Conservation (phyloP, 2,797 vertebrate species). For the Myiotriccus ornatus region DNA sequence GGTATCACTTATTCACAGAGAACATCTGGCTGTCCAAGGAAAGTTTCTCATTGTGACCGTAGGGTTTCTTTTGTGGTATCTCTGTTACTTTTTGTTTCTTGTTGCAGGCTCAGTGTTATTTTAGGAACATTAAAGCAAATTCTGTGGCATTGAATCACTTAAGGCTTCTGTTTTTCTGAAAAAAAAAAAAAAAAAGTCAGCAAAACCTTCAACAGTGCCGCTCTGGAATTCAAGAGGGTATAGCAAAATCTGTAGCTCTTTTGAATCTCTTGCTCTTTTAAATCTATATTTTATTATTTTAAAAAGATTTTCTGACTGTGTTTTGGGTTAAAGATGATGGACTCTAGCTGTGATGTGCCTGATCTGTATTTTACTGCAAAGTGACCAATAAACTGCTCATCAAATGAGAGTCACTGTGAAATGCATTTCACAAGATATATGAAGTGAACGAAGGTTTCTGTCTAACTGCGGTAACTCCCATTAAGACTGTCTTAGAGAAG, state of each 20-base stretch:
- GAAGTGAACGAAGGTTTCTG: background rate
- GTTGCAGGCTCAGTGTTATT: background rate
- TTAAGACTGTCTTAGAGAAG: background rate
- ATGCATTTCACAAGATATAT: background rate
- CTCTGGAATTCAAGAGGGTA: background rate
- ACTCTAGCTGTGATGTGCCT: background rate
- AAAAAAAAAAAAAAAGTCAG: background rate
- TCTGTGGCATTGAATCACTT: background rate
- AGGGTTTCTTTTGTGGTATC: background rate
- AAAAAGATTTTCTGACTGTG: background rate
- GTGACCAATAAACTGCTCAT: background rate
- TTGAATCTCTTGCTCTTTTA: background rate
- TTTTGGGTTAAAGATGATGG: background rate
- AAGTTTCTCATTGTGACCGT: accelerated
- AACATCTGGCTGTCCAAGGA: background rate
- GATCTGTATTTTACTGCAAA: background rate
- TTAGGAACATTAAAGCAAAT: background rate
- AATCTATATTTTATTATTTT: background rate
- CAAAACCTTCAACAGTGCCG: background rate
- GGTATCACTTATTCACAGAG: background rate
- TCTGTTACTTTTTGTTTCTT: background rate
- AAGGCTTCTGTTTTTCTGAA: background rate
- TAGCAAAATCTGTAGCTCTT: background rate
- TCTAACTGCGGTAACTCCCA: background rate
- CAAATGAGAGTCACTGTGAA: background rate